A percentile compares a stretch with the other conserved stretches of the same genome.
phyloP scores from a whole-genome alignment of 2,888 invertebrate genomes.

The Drosophila borborema region DNA sequence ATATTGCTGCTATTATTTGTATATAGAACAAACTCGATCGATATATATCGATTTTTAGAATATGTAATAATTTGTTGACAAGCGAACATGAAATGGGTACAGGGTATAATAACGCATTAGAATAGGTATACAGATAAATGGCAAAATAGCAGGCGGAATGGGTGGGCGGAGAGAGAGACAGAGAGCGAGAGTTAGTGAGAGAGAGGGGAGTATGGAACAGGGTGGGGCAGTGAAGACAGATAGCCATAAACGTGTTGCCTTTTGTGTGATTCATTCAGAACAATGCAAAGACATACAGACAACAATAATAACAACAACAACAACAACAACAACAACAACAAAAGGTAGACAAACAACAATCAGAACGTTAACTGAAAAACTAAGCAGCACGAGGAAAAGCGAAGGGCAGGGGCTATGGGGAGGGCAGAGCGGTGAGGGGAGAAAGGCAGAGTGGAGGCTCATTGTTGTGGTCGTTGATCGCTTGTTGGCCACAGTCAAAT shows the following conservation, averaged over 20 bases:
- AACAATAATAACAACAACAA: slow-evolving; percentile 12
- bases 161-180: neutral
- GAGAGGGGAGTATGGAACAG: neutral
- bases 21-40: neutral
- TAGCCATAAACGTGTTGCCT: slow-evolving; percentile 57
- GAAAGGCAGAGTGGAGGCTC: slow-evolving; percentile 19
- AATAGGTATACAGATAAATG: slow-evolving; percentile 1
- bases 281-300: slow-evolving; percentile 47
- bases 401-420: neutral
- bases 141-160: neutral
- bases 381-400: slow-evolving; percentile 30
- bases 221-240: slow-evolving; percentile 12
- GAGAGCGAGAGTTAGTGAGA: neutral
- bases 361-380: slow-evolving; percentile 48
- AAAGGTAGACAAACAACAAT: slow-evolving; percentile 22
- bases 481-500: slow-evolving; percentile 67
- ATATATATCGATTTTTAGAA: slow-evolving; percentile 4
- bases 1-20: neutral
- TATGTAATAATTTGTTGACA: neutral
- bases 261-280: slow-evolving; percentile 64
- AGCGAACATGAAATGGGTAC: neutral
- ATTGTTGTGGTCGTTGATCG: slow-evolving; percentile 72
- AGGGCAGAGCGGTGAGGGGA: neutral
- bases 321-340: slow-evolving; percentile 14
- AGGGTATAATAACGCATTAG: neutral